Conservation (phyloP, 2,113 vertebrate genomes). For the Oreamnos americanus region DNA sequence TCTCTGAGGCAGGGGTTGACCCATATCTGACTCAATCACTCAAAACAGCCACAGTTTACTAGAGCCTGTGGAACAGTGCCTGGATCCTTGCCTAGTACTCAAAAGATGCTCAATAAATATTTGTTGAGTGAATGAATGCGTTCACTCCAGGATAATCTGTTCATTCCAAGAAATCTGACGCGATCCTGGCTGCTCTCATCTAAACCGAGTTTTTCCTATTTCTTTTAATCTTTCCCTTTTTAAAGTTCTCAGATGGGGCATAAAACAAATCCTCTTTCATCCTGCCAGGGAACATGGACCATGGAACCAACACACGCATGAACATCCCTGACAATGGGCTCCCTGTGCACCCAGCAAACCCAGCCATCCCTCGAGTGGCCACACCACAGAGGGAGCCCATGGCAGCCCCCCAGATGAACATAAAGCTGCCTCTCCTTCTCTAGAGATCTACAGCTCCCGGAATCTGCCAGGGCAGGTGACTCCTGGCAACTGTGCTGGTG, state of each 20-base stretch:
- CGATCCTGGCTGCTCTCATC: neutral
- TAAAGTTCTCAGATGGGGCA: slow-evolving; percentile 7
- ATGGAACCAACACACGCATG: neutral
- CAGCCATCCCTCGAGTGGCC: neutral
- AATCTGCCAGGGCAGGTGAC: neutral
- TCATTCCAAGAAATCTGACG: neutral
- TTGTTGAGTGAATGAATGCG: neutral
- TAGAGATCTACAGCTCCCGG: neutral
- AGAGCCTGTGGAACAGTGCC: neutral
- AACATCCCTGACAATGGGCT: neutral
- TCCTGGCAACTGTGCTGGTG: too few relatives aligned
- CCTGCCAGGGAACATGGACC: neutral
- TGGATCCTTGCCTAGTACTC: neutral
- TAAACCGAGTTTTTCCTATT: neutral
- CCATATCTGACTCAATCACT: slow-evolving; percentile 24
- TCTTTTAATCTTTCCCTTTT: slow-evolving; percentile 13
- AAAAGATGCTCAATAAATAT: neutral
- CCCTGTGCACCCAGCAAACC: neutral
- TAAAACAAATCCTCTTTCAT: neutral
- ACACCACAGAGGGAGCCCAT: neutral
- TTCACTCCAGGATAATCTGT: neutral
- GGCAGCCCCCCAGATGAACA: too few relatives aligned
- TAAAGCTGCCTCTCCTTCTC: neutral
- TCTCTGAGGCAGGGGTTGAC: neutral
- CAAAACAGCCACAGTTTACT: neutral